phyloP scores from a whole-genome alignment of 1,140 invertebrate species.

The Rhyzopertha dominica region DNA sequence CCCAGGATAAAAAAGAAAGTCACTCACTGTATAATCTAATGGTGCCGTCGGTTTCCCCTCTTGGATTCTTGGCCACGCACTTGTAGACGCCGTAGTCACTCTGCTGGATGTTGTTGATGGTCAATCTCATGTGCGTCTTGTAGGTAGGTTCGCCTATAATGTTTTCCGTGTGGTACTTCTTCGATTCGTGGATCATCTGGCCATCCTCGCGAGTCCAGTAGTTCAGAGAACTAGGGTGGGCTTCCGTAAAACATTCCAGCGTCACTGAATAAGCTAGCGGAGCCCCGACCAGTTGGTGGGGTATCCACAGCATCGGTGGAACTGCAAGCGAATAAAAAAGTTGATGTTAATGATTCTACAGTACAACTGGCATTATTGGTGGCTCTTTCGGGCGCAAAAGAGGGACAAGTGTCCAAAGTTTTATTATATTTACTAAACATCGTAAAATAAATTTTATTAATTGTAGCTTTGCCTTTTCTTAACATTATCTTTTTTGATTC shows the following conservation, averaged over 20 bases:
- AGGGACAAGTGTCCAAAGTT: too few relatives aligned
- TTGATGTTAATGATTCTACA: too few relatives aligned
- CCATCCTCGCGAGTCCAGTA: conserved; percentile 86
- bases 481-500: too few relatives aligned
- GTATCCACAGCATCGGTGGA: conserved; percentile 85
- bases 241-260: conserved; percentile 84
- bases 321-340: too few relatives aligned
- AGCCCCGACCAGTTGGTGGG: conserved; percentile 82
- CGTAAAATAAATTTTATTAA: too few relatives aligned
- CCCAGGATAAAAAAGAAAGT: conserved; percentile 1
- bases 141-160: conserved; percentile 64
- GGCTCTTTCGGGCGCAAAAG: too few relatives aligned
- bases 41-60: conserved; percentile 86
- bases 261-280: conserved; percentile 74
- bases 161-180: conserved; percentile 73
- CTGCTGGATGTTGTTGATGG: conserved; percentile 67
- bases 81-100: conserved; percentile 84
- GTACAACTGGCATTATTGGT: too few relatives aligned
- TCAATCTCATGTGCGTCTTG: conserved; percentile 78
- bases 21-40: conserved; percentile 87
- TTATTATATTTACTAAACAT: too few relatives aligned
- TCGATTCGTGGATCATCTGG: conserved; percentile 81
- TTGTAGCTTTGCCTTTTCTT: too few relatives aligned
- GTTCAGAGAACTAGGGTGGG: conserved; percentile 84
- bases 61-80: conserved; percentile 88